Percentiles rank a stretch among this genome's conserved stretches.
These are phyloP conservation scores for Thamnaconus septentrionalis DNA, from an alignment of 2,113 vertebrate species.

Conservation along the genomic window DNA sequence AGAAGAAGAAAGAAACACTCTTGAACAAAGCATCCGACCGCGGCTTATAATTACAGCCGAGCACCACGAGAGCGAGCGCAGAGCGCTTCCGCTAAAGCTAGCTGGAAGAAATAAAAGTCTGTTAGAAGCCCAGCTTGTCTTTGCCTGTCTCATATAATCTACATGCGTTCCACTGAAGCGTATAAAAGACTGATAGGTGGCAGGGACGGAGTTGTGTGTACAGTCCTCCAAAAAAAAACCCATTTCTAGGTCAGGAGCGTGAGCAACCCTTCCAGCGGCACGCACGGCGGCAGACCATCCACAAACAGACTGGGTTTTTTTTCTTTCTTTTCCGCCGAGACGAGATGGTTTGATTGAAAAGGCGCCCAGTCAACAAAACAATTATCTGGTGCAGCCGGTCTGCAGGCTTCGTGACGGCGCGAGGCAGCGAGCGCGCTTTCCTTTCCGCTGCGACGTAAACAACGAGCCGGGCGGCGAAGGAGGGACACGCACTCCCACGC, in stretches of 20 bases:
- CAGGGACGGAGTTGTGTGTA: too few relatives aligned
- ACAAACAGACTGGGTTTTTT: neutral
- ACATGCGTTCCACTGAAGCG: neutral
- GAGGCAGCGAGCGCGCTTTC: too few relatives aligned
- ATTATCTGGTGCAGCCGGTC: slow-evolving; percentile 18
- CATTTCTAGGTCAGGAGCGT: slow-evolving; percentile 16
- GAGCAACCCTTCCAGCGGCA: slow-evolving; percentile 24
- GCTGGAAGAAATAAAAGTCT: slow-evolving; percentile 44
- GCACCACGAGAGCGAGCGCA: slow-evolving; percentile 4
- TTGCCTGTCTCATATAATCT: slow-evolving; percentile 55
- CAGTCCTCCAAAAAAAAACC: too few relatives aligned
- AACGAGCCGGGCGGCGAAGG: too few relatives aligned
- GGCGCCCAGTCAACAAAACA: slow-evolving; percentile 30
- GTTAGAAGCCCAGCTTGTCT: slow-evolving; percentile 28
- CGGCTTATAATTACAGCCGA: slow-evolving; percentile 35
- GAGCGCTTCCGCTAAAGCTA: neutral
- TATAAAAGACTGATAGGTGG: too few relatives aligned
- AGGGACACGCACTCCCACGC: too few relatives aligned
- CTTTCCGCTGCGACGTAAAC: too few relatives aligned
- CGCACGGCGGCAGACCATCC: slow-evolving; percentile 3
- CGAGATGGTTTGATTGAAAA: neutral
- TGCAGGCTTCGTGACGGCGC: neutral
- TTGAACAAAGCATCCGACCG: slow-evolving; percentile 33
- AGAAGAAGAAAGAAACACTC: slow-evolving; percentile 30
- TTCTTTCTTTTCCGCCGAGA: neutral